Evolutionary conservation across 2,113 vertebrate species (phyloP).

Genomic region (Grantiella picta): DNA sequence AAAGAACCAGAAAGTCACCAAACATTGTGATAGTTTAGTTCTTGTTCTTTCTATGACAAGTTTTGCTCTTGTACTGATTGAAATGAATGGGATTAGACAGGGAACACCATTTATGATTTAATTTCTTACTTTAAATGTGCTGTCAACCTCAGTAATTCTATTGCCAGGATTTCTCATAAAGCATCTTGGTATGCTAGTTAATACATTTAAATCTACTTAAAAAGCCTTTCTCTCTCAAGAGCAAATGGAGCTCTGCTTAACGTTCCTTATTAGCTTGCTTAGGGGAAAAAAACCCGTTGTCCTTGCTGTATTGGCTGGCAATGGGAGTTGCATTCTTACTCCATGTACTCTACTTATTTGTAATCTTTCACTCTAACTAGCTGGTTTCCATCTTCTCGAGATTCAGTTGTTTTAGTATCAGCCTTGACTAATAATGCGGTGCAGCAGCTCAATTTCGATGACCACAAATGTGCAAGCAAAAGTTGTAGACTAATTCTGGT

Average conservation of each 20-base stretch:
- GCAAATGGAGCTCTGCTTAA: constrained; percentile 56
- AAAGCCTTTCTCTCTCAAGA: constrained; percentile 42
- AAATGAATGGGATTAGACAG: constrained; percentile 34
- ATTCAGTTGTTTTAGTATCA: not conserved
- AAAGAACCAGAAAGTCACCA: not conserved
- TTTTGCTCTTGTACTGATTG: not conserved
- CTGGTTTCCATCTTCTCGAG: constrained; percentile 22
- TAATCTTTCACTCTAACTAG: constrained; percentile 43
- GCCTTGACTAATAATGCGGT: constrained; percentile 5
- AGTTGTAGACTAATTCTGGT: constrained; percentile 28
- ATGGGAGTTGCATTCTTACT: constrained; percentile 51
- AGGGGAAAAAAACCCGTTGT: not conserved
- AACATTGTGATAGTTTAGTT: not conserved
- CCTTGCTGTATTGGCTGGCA: constrained; percentile 38
- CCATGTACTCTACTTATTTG: not conserved
- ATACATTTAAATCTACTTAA: constrained; percentile 63
- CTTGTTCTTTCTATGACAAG: not conserved
- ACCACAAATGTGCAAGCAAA: constrained; percentile 39
- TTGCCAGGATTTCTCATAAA: constrained; percentile 46
- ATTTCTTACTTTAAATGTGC: constrained; percentile 11
- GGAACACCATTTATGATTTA: not conserved
- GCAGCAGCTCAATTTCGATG: not conserved
- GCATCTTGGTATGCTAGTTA: constrained; percentile 54
- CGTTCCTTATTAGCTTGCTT: constrained; percentile 60
- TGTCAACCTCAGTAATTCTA: constrained; percentile 54